A percentile compares a stretch with the other conserved stretches of the same genome.
Conservation (phyloP, 2,113 vertebrate genomes). For the Neodon shergylaensis region DNA sequence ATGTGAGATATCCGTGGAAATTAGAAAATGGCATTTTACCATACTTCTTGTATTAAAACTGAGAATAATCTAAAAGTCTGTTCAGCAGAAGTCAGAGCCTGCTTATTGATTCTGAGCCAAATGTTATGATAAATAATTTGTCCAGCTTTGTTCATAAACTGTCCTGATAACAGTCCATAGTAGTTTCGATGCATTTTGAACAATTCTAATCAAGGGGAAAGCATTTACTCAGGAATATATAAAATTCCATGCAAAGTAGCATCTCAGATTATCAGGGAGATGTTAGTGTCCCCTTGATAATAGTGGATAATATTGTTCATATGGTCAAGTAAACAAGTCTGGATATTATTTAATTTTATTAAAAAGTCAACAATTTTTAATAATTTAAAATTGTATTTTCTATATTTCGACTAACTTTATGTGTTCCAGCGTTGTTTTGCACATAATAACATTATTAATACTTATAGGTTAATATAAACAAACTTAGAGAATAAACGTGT, state of each 20-base stretch:
- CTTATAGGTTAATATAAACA: background rate
- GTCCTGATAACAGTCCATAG: background rate
- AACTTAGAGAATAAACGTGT: background rate
- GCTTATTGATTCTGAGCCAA: conserved; percentile 31
- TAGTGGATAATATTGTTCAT: conserved; percentile 2
- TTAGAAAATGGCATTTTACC: background rate
- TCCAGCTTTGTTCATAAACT: background rate
- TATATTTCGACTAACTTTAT: conserved; percentile 53
- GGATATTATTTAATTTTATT: conserved; percentile 40
- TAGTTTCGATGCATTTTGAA: background rate
- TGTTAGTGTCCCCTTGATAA: background rate
- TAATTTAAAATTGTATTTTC: conserved; percentile 9
- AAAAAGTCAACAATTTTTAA: conserved; percentile 13
- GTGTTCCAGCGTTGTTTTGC: background rate
- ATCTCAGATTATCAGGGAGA: background rate
- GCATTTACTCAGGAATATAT: background rate
- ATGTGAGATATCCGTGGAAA: background rate
- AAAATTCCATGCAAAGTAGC: background rate
- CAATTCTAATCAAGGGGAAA: background rate
- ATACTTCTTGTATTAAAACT: conserved; percentile 11
- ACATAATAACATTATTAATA: background rate
- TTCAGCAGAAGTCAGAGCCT: background rate
- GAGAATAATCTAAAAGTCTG: background rate
- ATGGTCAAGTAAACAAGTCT: background rate
- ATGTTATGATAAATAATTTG: background rate